phyloP scores from a whole-genome alignment of 2,888 invertebrate species.

The Drosophila nr. medialis region DNA sequence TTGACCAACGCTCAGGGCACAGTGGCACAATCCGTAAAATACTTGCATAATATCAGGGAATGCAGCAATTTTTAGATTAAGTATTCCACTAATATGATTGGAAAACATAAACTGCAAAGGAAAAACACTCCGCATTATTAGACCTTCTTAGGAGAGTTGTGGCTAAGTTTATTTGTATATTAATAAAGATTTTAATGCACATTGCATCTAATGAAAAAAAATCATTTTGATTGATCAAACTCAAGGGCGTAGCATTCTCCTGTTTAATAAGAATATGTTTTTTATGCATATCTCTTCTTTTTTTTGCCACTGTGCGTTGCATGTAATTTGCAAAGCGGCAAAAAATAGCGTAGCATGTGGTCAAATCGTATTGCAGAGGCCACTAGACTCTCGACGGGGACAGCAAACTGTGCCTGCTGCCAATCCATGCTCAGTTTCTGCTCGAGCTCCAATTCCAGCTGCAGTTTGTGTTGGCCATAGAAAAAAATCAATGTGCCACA shows the following conservation, averaged over 20 bases:
- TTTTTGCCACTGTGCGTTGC: conserved; percentile 31
- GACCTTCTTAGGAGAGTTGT: neutral
- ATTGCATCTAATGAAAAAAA: too few relatives aligned
- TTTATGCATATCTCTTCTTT: neutral
- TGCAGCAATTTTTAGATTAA: neutral
- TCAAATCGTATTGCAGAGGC: conserved; percentile 50
- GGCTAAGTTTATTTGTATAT: neutral
- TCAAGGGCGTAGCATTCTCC: too few relatives aligned
- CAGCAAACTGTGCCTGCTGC: conserved; percentile 13
- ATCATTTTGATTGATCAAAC: too few relatives aligned
- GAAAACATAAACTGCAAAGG: neutral
- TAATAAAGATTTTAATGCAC: neutral
- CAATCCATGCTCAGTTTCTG: conserved; percentile 13
- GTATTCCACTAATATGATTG: neutral
- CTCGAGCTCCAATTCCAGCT: conserved; percentile 16
- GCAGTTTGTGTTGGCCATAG: conserved; percentile 28
- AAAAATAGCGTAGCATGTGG: conserved; percentile 67
- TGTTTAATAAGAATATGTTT: neutral
- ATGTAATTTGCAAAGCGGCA: conserved; percentile 63
- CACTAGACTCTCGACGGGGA: conserved; percentile 17
- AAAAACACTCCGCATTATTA: neutral
- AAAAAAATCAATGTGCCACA: conserved; percentile 71
- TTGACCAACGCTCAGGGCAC: conserved; percentile 38
- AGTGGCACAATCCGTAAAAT: conserved; percentile 8
- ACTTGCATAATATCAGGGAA: neutral